Conservation (phyloP, 2,113 vertebrate genomes). For the Pseudopipra pipra region DNA sequence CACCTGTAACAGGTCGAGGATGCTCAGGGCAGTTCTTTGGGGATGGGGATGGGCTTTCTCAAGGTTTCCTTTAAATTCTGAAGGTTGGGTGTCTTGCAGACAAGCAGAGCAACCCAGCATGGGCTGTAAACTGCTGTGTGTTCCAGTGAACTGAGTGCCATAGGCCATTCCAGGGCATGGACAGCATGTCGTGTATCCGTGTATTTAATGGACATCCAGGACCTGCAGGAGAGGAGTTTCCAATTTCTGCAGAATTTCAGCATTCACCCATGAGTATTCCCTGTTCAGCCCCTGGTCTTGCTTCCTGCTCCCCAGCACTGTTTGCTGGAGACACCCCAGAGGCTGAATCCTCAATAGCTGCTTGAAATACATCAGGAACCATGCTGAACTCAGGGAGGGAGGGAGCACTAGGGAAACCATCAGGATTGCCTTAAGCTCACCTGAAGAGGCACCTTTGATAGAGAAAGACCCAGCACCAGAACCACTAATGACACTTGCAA, state of each 20-base stretch:
- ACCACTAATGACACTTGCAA: neutral
- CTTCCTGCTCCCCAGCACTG: neutral
- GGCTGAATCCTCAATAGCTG: neutral
- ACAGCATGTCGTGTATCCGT: neutral
- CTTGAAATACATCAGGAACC: neutral
- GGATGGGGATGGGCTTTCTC: neutral
- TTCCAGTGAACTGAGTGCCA: neutral
- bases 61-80: neutral
- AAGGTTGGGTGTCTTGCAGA: neutral
- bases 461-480: neutral
- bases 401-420: neutral
- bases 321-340: neutral
- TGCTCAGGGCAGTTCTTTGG: neutral
- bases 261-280: neutral
- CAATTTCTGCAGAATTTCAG: neutral
- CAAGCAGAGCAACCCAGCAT: neutral
- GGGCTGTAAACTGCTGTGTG: neutral
- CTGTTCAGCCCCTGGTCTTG: neutral
- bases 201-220: neutral
- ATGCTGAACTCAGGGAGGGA: neutral
- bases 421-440: neutral
- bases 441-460: neutral
- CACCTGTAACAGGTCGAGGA: fast-evolving
- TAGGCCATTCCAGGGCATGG: neutral
- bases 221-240: neutral